Evolutionary conservation across 2,888 invertebrate species (phyloP), one percentile per base, ranked within the genome.

Genomic region (Psylliodes chrysocephalus): DNA sequence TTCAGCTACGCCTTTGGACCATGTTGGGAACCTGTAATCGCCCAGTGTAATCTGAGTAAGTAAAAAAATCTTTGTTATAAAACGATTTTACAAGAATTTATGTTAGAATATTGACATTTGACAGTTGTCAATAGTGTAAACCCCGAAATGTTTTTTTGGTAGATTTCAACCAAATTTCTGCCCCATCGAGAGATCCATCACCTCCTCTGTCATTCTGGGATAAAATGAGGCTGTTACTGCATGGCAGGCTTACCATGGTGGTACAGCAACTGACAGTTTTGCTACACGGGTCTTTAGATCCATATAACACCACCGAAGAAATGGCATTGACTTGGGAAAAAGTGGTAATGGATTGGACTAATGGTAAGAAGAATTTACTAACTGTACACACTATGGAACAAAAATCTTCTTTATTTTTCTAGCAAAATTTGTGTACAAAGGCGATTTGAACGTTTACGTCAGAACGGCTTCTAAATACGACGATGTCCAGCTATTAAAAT

Each of bases 391-490:
- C n/a, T n/a, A n/a, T n/a, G n/a, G n/a, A n/a, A n/a, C n/a, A n/a
- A n/a, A n/a, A n/a, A n/a, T n/a, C n/a, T n/a, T n/a, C n/a, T n/a
- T n/a, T n/a, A n/a, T n/a, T 42, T 40, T 60, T 19, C 44, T 64
- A 90, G 90, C 91, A 0, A 94, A 93, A 82, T 91, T 96, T 62
- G 90, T 95, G 52, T 92, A 96, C 76, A 93, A 95, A 77, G 97
- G 98, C 1, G 94, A 97, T 78, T 84, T 99, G 64, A 95, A 96
- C 82, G 94, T 98, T 73, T 96, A 92, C 77, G 96, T 97, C 1
- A 88, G 97, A 62, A 99, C 98, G 0, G 98, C 98, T 0, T 98
- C 98, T 65, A 98, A 99, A 81, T 99, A 99, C 84, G 98, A 99
- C 82, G 99, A 99, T 83, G 97, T 97, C 78, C 90, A 95, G 54